These are phyloP conservation scores for Melanocharis versteri DNA, from an alignment of 2,113 vertebrate species.

Conservation along the genomic window DNA sequence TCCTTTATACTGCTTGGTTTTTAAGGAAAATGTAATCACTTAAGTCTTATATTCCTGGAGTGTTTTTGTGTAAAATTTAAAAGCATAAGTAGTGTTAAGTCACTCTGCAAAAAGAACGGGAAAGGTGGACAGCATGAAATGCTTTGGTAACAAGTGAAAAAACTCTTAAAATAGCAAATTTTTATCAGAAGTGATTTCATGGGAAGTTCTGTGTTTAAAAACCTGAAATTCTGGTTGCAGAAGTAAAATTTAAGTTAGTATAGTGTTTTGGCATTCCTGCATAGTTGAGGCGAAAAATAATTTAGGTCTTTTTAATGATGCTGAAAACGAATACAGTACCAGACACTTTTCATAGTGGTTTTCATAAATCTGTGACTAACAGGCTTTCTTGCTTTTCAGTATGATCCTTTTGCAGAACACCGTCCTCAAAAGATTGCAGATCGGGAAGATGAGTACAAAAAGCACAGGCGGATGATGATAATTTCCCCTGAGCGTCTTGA, in stretches of 20 bases:
- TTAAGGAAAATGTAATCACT: neutral
- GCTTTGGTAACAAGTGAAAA: neutral
- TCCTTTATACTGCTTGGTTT: fast-evolving
- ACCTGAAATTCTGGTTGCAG: neutral
- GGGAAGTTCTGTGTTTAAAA: neutral
- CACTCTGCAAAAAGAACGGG: neutral
- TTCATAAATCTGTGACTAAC: neutral
- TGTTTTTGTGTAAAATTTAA: neutral
- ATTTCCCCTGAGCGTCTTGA: conserved; percentile 98
- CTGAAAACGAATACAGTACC: neutral
- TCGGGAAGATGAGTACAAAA: conserved; percentile 97
- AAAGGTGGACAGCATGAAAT: neutral
- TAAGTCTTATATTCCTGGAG: neutral
- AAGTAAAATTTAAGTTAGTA: neutral
- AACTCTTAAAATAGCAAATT: neutral
- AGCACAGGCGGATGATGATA: conserved; percentile 94
- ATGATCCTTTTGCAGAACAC: conserved; percentile 97
- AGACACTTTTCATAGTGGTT: neutral
- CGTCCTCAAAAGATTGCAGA: conserved; percentile 94
- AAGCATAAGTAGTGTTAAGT: neutral
- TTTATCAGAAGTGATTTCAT: neutral
- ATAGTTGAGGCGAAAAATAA: neutral
- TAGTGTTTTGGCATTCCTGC: neutral
- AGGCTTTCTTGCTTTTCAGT: conserved; percentile 69
- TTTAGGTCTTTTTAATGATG: neutral